Percentiles rank a stretch among this genome's conserved stretches.
Evolutionary conservation across 2,888 invertebrate species (phyloP).

Genomic region (Sylvicola fuscatus): DNA sequence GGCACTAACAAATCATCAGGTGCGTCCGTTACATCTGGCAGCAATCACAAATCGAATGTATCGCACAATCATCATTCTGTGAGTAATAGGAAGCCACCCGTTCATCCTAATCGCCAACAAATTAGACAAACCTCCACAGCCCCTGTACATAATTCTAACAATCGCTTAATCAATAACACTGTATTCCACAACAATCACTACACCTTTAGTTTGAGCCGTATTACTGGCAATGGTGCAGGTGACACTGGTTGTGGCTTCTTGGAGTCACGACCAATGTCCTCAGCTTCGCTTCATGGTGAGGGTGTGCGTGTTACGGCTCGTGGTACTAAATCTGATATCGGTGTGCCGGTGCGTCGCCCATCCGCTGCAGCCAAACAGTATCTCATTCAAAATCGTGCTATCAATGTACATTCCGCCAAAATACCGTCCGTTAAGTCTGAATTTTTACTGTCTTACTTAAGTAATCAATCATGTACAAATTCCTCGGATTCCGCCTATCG

Average conservation of each 20-base stretch:
- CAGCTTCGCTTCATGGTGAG: constrained; percentile 12
- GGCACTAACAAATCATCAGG: constrained; percentile 26
- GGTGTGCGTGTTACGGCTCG: constrained; percentile 10
- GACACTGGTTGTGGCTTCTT: constrained; percentile 7
- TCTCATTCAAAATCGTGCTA: too few relatives aligned
- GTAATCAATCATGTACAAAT: constrained; percentile 6
- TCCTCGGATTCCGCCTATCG: constrained; percentile 2
- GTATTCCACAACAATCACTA: constrained; percentile 26
- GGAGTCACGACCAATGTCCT: constrained; percentile 12
- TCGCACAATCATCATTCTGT: constrained; percentile 8
- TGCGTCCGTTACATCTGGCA: constrained; percentile 21
- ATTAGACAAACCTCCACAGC: constrained; percentile 13
- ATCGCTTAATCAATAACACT: constrained; percentile 20
- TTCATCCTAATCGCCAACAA: constrained; percentile 16
- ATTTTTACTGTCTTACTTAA: constrained; percentile 21
- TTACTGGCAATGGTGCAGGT: constrained; percentile 9
- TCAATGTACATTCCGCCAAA: constrained; percentile 1
- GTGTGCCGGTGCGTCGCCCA: constrained; percentile 17
- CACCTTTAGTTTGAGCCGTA: constrained; percentile 20
- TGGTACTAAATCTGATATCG: constrained; percentile 25
- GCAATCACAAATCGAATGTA: constrained; percentile 19
- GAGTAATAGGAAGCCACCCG: constrained; percentile 11
- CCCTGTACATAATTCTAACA: constrained; percentile 11
- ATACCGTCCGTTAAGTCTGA: constrained; percentile 16
- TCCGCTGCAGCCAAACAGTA: constrained; percentile 7